phyloP scores from a whole-genome alignment of 2,888 invertebrate genomes.

The Thereva nobilitata region DNA sequence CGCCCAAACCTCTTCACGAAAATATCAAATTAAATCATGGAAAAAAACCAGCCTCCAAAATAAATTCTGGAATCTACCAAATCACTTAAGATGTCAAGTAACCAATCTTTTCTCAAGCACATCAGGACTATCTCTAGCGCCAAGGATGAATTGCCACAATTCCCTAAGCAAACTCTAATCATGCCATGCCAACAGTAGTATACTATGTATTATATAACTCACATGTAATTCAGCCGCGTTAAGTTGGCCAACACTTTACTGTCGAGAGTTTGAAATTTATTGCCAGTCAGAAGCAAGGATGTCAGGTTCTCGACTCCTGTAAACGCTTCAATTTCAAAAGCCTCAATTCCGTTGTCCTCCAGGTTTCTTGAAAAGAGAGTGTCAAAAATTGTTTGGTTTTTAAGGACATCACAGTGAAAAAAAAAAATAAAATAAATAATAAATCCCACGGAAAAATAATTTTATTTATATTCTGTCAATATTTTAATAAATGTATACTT shows the following conservation, averaged over 20 bases:
- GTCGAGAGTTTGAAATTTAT: constrained; percentile 55
- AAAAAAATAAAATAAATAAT: constrained; percentile 1
- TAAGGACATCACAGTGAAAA: background rate
- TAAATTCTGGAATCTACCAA: no score
- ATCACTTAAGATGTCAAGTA: no score
- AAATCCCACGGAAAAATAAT: background rate
- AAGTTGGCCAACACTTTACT: constrained; percentile 55
- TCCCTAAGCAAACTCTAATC: no score
- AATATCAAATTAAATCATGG: no score
- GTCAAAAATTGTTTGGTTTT: constrained; percentile 18
- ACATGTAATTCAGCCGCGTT: constrained; percentile 59
- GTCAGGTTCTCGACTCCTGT: constrained; percentile 57
- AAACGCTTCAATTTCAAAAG: constrained; percentile 58
- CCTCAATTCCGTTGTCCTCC: constrained; percentile 58
- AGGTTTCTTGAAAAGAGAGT: constrained; percentile 55
- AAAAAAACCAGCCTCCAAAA: no score
- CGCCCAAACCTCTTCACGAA: no score
- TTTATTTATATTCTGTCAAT: background rate
- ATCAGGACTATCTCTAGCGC: no score
- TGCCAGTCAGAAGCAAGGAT: constrained; percentile 57
- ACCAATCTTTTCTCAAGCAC: no score
- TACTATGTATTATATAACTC: constrained; percentile 47
- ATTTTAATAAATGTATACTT: constrained; percentile 44
- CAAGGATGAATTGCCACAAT: no score
- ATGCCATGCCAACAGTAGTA: background rate